Evolutionary conservation across 2,888 invertebrate genomes (phyloP), one percentile per base, ranked within the genome.

Genomic region (Venustoraphidia nigricollis): DNA sequence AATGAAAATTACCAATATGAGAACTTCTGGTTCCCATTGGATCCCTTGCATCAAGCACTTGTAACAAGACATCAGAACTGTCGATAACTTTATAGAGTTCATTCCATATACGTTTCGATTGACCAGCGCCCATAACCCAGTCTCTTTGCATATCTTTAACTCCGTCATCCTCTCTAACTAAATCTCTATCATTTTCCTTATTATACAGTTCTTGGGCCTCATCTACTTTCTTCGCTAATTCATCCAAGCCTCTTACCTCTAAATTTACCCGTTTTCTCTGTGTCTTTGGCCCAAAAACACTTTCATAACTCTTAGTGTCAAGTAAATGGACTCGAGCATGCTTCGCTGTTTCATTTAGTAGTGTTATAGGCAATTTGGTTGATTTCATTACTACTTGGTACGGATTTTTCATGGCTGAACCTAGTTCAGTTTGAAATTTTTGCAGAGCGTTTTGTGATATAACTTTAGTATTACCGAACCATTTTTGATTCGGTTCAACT

Each of bases 81-180:
- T 99, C 98, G 47, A 99, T 82, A 34, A 97, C 98, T 76, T 99
- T 99, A 64, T 97, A 95, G 41, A 99, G 67, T 65, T 99, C 98
- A 71, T 93, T 95, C 98, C 98, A 99, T 59, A 99, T 95, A 56
- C 98, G 77, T 68, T 79, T 91, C 57, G 96, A 97, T 68, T 94
- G 93, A 1, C 98, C 95, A 34, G 95, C 94, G 46, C 79, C 83
- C 79, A 95, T 93, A 2, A 95, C 83, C 86, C 93, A 92, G 65
- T 97, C 97, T 53, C 89, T 77, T 43, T 85, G 82, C 13, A 86
- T 80, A 56, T 84, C 82, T 61, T 77, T 81, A 8, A 86, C 77
- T 34, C 92, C 93, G 59, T 58, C 80, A 58, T 89, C 85, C 60
- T 89, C 90, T 46, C 80, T 76, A 2, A 89, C 76, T 53, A 92